Evolutionary conservation across 2,888 invertebrate genomes (phyloP).

Genomic region (Parnassius mnemosyne): DNA sequence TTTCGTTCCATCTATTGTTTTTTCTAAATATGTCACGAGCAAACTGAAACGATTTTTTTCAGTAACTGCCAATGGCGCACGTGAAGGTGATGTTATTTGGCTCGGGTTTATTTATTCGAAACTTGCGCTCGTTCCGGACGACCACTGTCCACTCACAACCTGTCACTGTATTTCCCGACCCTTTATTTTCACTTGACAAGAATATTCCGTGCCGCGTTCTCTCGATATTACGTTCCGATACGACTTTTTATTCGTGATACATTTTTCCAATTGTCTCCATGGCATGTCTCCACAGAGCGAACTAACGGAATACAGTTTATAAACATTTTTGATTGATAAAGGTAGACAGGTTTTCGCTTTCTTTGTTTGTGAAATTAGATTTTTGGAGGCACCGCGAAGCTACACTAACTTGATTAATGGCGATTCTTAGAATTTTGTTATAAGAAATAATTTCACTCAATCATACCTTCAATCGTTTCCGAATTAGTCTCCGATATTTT

Average conservation of each 20-base stretch:
- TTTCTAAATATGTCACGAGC: conserved; percentile 50
- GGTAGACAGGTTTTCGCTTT: conserved; percentile 78
- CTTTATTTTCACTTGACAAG: conserved; percentile 79
- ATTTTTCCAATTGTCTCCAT: conserved; percentile 77
- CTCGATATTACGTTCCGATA: conserved; percentile 77
- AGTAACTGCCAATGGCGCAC: conserved; percentile 53
- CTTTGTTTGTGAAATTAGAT: conserved; percentile 78
- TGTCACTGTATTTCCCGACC: conserved; percentile 76
- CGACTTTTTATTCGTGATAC: conserved; percentile 78
- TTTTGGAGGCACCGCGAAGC: conserved; percentile 71
- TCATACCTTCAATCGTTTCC: conserved; percentile 52
- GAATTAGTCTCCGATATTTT: conserved; percentile 47
- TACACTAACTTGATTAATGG: conserved; percentile 78
- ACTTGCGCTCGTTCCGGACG: conserved; percentile 65
- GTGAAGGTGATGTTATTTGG: conserved; percentile 69
- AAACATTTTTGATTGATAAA: conserved; percentile 80
- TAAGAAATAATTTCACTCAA: conserved; percentile 61
- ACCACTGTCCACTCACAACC: conserved; percentile 75
- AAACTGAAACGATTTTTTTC: conserved; percentile 40
- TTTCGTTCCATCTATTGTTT: not conserved
- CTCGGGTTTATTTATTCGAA: conserved; percentile 74
- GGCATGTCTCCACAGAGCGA: conserved; percentile 64
- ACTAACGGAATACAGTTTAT: conserved; percentile 78
- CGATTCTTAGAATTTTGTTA: conserved; percentile 57
- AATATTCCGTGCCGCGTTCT: conserved; percentile 70